A percentile compares a stretch with the other conserved stretches of the same genome.
phyloP scores from a whole-genome alignment of 2,113 vertebrate species.

The Burhinus oedicnemus region DNA sequence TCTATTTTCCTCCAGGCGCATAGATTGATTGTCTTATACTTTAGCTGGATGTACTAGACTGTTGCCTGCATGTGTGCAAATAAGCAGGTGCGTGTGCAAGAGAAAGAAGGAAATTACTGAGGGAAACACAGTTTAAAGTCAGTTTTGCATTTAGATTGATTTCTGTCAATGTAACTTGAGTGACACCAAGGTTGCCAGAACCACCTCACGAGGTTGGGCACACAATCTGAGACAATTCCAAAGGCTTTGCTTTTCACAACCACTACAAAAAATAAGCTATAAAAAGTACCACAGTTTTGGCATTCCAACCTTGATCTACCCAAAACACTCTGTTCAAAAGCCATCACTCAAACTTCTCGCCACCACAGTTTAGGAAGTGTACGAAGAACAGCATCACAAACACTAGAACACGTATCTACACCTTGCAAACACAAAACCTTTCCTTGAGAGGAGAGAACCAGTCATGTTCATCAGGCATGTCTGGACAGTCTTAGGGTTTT shows the following conservation, averaged over 20 bases:
- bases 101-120: not conserved
- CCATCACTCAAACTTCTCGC: not conserved
- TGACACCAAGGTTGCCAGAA: not conserved
- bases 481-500: not conserved
- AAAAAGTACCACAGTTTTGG: not conserved
- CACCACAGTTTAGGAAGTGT: not conserved
- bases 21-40: not conserved
- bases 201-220: not conserved
- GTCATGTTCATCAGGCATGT: not conserved
- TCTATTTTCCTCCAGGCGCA: not conserved
- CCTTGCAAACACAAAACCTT: not conserved
- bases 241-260: not conserved
- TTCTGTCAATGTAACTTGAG: not conserved
- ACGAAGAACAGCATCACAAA: not conserved
- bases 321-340: not conserved
- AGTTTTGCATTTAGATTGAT: constrained; percentile 11
- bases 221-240: not conserved
- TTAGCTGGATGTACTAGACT: not conserved
- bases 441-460: not conserved
- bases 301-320: not conserved
- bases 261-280: not conserved
- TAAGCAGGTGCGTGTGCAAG: not conserved
- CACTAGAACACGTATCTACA: not conserved
- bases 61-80: not conserved
- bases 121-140: not conserved